A percentile compares a stretch with the other conserved stretches of the same genome.
Conservation (phyloP, 2,113 vertebrate species). For the Dicerorhinus sumatrensis region DNA sequence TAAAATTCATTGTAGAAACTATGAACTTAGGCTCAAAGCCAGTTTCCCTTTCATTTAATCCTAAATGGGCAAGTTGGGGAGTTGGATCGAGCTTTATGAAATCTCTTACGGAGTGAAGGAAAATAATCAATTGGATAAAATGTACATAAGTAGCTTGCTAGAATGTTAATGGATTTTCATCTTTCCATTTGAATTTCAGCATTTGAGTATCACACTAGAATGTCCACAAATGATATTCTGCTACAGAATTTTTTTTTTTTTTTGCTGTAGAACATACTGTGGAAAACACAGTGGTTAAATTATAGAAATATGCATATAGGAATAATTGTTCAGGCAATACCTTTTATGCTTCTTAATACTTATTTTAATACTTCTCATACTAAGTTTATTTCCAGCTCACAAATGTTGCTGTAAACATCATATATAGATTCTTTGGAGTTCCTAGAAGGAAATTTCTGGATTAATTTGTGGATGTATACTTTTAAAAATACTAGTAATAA, state of each 20-base stretch:
- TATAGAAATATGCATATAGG: neutral
- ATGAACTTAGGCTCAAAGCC: neutral
- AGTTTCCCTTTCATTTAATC: neutral
- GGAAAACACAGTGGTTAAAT: neutral
- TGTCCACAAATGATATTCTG: neutral
- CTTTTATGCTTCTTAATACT: neutral
- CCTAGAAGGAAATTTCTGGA: neutral
- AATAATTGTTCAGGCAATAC: neutral
- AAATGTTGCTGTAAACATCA: neutral
- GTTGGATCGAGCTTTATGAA: neutral
- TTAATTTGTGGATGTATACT: neutral
- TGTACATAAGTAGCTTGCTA: neutral
- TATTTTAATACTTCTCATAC: neutral
- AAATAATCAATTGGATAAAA: neutral
- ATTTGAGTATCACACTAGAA: neutral
- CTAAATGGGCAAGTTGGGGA: neutral
- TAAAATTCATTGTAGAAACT: neutral
- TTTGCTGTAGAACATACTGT: neutral
- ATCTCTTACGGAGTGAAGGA: neutral
- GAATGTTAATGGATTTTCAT: neutral
- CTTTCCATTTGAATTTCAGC: slow-evolving; percentile 54
- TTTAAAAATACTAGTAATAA: neutral
- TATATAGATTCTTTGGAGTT: neutral
- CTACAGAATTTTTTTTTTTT: neutral
- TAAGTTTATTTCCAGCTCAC: slow-evolving; percentile 1